Evolutionary conservation across 2,797 vertebrate genomes (phyloP).

Genomic region (Chloroceryle amazona): DNA sequence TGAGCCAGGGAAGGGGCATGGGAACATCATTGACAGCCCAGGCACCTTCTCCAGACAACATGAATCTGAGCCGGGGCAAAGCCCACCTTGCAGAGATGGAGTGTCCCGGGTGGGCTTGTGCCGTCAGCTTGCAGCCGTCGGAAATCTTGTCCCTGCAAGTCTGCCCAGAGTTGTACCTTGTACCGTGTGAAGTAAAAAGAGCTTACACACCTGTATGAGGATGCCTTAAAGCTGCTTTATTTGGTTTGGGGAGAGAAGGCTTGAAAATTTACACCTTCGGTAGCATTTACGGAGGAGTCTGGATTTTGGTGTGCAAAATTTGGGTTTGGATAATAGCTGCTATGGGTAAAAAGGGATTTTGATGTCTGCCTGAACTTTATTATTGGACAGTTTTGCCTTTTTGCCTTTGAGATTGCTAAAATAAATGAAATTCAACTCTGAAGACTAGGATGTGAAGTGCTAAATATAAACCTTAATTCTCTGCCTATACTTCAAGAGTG

Average conservation of each 20-base stretch:
- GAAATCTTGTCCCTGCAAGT: fast-evolving
- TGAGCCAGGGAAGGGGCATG: too few species aligned
- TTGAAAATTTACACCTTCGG: neutral
- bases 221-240: neutral
- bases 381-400: neutral
- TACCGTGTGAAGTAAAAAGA: fast-evolving
- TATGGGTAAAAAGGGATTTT: neutral
- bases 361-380: neutral
- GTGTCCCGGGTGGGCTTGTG: too few species aligned
- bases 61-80: too few species aligned
- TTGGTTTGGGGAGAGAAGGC: fast-evolving
- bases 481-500: neutral
- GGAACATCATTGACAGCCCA: too few species aligned
- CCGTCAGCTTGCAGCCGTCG: fast-evolving
- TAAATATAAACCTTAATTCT: neutral
- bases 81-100: too few species aligned
- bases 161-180: neutral
- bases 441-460: neutral
- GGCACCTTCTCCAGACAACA: too few species aligned
- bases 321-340: neutral
- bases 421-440: neutral
- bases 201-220: fast-evolving
- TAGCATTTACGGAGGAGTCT: fast-evolving
- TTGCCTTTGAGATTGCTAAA: neutral
- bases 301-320: neutral